A percentile compares a stretch with the other conserved stretches of the same genome.
Evolutionary conservation across 23 tunicate genomes (phyloP).

Genomic region (Phallusia fumigata): DNA sequence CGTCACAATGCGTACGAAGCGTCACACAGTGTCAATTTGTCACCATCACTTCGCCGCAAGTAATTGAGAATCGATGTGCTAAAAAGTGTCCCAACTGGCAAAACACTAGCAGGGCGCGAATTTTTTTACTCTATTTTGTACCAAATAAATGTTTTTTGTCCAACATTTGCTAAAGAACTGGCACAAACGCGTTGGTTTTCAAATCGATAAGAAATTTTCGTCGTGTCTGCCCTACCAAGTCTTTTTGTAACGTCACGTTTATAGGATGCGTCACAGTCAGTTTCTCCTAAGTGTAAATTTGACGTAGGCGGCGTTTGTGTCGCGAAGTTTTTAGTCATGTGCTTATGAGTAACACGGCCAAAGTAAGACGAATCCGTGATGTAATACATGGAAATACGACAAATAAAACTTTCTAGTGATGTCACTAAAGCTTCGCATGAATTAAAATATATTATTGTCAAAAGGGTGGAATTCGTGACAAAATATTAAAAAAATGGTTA

Average conservation of each 20-base stretch:
- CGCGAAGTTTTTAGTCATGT: neutral
- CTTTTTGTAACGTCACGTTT: neutral
- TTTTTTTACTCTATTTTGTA: too few species aligned
- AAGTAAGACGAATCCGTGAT: neutral
- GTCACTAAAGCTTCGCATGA: too few species aligned
- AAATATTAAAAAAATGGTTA: too few species aligned
- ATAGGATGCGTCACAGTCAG: neutral
- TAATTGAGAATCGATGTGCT: constrained; percentile 23
- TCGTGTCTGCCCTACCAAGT: too few species aligned
- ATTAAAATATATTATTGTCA: too few species aligned
- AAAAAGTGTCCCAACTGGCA: neutral
- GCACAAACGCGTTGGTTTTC: too few species aligned
- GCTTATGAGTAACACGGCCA: neutral
- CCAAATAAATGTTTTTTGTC: too few species aligned
- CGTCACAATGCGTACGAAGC: constrained; percentile 26
- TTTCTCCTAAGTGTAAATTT: neutral
- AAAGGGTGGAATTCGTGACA: too few species aligned
- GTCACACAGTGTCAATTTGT: constrained; percentile 42
- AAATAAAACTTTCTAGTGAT: too few species aligned
- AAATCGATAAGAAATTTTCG: too few species aligned
- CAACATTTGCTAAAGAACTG: too few species aligned
- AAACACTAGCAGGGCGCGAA: neutral
- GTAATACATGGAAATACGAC: neutral
- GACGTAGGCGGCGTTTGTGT: neutral
- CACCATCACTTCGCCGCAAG: constrained; percentile 34